These are phyloP conservation scores for Parthenolecanium corni DNA, from an alignment of 2,888 invertebrate genomes.

Conservation along the genomic window DNA sequence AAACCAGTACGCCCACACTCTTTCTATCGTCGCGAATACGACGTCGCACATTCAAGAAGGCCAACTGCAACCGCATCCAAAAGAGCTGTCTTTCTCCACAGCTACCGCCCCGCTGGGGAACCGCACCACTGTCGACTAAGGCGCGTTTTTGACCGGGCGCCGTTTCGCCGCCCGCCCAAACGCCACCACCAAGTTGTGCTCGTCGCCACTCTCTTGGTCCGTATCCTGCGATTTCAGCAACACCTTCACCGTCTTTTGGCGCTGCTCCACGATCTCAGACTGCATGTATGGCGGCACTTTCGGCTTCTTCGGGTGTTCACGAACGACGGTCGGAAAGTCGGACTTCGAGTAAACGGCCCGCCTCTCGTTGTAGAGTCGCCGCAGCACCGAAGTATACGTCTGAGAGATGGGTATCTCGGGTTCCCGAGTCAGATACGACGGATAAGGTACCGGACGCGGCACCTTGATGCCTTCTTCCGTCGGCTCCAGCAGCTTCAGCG, in stretches of 20 bases:
- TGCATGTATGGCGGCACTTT: slow-evolving; percentile 5
- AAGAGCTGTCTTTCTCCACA: too few relatives aligned
- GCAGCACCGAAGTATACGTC: neutral
- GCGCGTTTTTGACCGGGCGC: too few relatives aligned
- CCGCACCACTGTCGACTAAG: too few relatives aligned
- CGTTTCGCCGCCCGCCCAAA: too few relatives aligned
- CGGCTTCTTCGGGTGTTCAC: slow-evolving; percentile 4
- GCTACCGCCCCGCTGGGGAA: too few relatives aligned
- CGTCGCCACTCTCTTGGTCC: too few relatives aligned
- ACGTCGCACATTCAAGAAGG: too few relatives aligned
- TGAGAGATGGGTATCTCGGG: slow-evolving; percentile 11
- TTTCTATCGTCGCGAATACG: too few relatives aligned
- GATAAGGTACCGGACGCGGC: slow-evolving; percentile 11
- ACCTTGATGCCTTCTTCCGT: slow-evolving; percentile 5
- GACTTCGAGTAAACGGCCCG: neutral
- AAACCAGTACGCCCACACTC: too few relatives aligned
- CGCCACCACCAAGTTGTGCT: too few relatives aligned
- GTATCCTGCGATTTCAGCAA: too few relatives aligned
- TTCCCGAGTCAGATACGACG: neutral
- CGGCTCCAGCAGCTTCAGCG: neutral
- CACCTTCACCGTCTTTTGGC: neutral
- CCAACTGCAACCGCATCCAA: too few relatives aligned
- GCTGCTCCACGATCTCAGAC: neutral
- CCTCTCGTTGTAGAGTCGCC: slow-evolving; percentile 6
- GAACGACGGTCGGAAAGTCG: neutral